Conservation (phyloP, 2,888 invertebrate genomes). For the Tillus elongatus region DNA sequence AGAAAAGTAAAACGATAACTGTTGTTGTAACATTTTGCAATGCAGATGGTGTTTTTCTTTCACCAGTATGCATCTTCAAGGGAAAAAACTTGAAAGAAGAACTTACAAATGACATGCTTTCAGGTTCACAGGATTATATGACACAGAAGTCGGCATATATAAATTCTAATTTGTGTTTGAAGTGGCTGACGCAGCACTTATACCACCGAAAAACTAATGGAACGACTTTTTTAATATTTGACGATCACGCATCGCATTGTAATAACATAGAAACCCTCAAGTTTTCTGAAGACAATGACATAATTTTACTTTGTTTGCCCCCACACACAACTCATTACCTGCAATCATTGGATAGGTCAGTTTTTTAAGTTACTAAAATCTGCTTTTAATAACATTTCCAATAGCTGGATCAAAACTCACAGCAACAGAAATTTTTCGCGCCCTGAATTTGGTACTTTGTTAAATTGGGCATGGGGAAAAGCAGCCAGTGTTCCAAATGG, state of each 20-base stretch:
- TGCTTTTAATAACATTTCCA: constrained; percentile 18
- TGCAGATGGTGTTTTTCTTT: constrained; percentile 27
- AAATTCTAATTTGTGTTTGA: constrained; percentile 17
- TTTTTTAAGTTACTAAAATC: constrained; percentile 28
- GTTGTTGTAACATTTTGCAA: constrained; percentile 31
- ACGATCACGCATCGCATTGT: constrained; percentile 28
- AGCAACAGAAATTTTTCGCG: constrained; percentile 18
- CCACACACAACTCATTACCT: constrained; percentile 27
- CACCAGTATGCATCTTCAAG: constrained; percentile 18
- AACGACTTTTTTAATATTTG: constrained; percentile 26
- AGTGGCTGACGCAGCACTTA: constrained; percentile 21
- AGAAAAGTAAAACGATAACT: constrained; percentile 31
- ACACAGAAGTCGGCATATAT: constrained; percentile 21
- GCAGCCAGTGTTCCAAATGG: constrained; percentile 15
- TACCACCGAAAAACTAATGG: constrained; percentile 26
- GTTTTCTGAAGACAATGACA: constrained; percentile 23
- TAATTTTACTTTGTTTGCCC: constrained; percentile 28
- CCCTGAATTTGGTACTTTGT: constrained; percentile 19
- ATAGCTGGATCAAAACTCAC: constrained; percentile 17
- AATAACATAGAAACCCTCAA: constrained; percentile 20
- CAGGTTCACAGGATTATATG: constrained; percentile 20
- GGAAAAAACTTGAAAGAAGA: constrained; percentile 20
- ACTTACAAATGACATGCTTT: constrained; percentile 19
- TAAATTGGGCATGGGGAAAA: constrained; percentile 16
- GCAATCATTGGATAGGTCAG: constrained; percentile 24